Conservation (phyloP, 1,140 invertebrate genomes). For the Heterodera carotae region DNA sequence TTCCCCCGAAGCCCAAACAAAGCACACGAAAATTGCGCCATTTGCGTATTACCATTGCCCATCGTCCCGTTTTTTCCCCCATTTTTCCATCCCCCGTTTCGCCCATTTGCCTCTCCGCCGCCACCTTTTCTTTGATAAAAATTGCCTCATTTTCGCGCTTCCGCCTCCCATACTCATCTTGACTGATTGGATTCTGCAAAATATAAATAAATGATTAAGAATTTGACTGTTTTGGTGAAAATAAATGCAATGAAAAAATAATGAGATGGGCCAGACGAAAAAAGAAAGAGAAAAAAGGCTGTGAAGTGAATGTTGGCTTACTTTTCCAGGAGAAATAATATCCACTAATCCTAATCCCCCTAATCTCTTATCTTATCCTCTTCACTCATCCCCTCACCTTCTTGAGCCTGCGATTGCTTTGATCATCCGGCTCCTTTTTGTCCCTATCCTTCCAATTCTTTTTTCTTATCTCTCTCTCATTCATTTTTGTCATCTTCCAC, state of each 20-base stretch:
- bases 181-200: not conserved
- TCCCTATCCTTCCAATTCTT: too few relatives aligned
- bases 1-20: not conserved
- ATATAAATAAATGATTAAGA: not conserved
- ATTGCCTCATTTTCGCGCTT: too few relatives aligned
- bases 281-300: not conserved
- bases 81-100: not conserved
- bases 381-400: not conserved
- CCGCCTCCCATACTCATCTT: too few relatives aligned
- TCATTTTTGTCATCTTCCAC: not conserved
- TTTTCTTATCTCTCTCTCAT: too few relatives aligned
- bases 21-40: conserved; percentile 3
- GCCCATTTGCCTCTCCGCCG: not conserved
- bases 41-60: too few relatives aligned
- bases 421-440: too few relatives aligned
- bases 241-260: too few relatives aligned
- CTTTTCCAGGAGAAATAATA: too few relatives aligned
- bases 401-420: too few relatives aligned
- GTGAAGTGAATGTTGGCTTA: too few relatives aligned
- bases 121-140: too few relatives aligned
- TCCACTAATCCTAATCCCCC: not conserved
- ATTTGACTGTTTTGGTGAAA: too few relatives aligned
- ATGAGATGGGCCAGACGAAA: not conserved
- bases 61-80: conserved; percentile 1
- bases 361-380: not conserved